phyloP scores from a whole-genome alignment of 2,797 vertebrate species.

The Spea hammondii region DNA sequence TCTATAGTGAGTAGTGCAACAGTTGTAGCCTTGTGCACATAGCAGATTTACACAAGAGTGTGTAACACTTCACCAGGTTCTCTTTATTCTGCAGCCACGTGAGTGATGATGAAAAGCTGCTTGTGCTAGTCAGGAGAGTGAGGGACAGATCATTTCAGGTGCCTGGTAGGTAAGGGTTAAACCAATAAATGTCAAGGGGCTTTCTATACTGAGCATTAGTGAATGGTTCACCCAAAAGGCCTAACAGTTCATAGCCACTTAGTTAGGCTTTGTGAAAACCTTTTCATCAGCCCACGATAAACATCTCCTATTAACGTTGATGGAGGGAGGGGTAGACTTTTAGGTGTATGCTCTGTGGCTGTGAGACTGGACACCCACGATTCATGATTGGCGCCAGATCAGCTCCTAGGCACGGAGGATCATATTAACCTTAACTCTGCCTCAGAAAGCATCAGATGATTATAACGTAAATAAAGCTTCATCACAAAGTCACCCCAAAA shows the following conservation, averaged over 20 bases:
- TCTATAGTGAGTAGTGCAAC: too few species aligned
- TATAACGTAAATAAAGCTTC: too few species aligned
- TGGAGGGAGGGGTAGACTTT: conserved; percentile 40
- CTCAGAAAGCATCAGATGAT: background rate
- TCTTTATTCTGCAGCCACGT: conserved; percentile 5
- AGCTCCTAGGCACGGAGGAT: conserved; percentile 42
- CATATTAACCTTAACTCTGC: conserved; percentile 23
- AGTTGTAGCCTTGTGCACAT: too few species aligned
- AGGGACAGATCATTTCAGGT: conserved; percentile 1
- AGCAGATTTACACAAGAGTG: too few species aligned
- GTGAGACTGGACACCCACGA: conserved; percentile 45
- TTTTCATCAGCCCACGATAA: conserved; percentile 49
- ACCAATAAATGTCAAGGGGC: conserved; percentile 45
- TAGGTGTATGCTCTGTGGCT: conserved; percentile 38
- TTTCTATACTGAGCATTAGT: conserved; percentile 41
- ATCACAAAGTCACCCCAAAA: too few species aligned
- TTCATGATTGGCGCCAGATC: conserved; percentile 43
- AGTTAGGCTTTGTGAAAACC: conserved; percentile 49
- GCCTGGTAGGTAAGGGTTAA: conserved; percentile 29
- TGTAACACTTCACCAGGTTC: background rate
- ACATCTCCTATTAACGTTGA: conserved; percentile 43
- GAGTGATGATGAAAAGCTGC: background rate
- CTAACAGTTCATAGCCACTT: conserved; percentile 50
- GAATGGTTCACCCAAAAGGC: conserved; percentile 39
- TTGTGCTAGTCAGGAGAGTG: conserved; percentile 14